phyloP scores from a whole-genome alignment of 2,113 vertebrate genomes.

The Vulpes lagopus region DNA sequence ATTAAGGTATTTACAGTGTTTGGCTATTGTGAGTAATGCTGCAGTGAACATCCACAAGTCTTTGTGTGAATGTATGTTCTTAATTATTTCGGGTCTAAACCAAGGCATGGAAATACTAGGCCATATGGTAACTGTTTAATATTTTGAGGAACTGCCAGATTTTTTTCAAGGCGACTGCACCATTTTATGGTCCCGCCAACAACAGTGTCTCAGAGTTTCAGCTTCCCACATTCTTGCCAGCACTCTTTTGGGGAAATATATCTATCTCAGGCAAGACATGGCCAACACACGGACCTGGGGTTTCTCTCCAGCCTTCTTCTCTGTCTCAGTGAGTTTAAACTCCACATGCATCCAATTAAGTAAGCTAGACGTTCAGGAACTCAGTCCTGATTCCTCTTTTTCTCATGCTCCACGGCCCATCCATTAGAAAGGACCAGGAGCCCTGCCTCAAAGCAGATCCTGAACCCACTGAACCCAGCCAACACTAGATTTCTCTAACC shows the following conservation, averaged over 20 bases:
- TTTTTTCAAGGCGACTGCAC: not conserved
- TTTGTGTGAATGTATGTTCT: not conserved
- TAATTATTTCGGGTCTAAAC: not conserved
- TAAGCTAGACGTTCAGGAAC: not conserved
- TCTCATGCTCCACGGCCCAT: rapidly evolving
- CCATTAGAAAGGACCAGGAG: no score
- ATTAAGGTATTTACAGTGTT: not conserved
- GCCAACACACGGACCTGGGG: no score
- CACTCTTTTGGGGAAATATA: not conserved
- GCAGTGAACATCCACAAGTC: not conserved
- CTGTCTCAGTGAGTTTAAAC: not conserved
- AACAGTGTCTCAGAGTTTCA: not conserved
- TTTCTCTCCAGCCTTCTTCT: not conserved
- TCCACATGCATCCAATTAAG: not conserved
- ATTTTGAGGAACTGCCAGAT: not conserved
- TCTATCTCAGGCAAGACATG: not conserved
- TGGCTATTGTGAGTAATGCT: not conserved
- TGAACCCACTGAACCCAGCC: not conserved
- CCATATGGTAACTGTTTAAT: not conserved
- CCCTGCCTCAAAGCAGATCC: not conserved
- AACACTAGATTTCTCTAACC: not conserved
- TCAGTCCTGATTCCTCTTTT: not conserved
- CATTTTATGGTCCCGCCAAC: not conserved
- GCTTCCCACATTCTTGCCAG: not conserved
- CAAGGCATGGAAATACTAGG: not conserved